Base-by-base conservation (phyloP, 2,888 invertebrate species). In the Lydus trimaculatus region DNA sequence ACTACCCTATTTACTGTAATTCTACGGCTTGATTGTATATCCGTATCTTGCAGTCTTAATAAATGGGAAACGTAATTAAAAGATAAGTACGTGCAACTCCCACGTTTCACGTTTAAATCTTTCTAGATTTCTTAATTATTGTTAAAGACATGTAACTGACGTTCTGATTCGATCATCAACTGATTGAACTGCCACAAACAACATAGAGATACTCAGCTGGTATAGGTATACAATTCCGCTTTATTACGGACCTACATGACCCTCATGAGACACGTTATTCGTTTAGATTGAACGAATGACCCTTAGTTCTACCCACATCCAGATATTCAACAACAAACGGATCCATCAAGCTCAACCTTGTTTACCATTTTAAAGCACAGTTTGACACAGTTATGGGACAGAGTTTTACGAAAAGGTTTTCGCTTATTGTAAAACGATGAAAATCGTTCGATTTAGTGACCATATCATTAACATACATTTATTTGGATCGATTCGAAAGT, bases 331-430 rank as follows among this genome's bases (percentile, higher is more conserved):
- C 72, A 66, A 64, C 67, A 64, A 61, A 61, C 67, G 66, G 68
- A 74, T 74, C 74, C 71, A 68, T 74, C 74, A 72, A 67, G 72
- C 70, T 74, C 72, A 74, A 74, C 72, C 66, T 71, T 74, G 67
- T 74, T 74, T 74, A 69, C 70, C 63, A 66, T 52, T 66, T 71
- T 70, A 74, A 69, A 67, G 72, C 67, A 43, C 66, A 58, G 43
- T 23, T 72, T 65, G 71, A 72, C 72, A 69, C 66, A 7, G 71
- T 68, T 72, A 70, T 73, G 66, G 64, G 64, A 61, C 69, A 69
- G n/a, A n/a, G 69, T 67, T 56, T 68, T 65, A 39, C 63, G 5
- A 43, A 43, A 65, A 71, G 71, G 64, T 73, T 68, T 73, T 72
- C 73, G 70, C 70, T 68, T 28, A 28, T 4, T 28, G 28, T 28